Evolutionary conservation across 1,140 invertebrate species (phyloP), one percentile per base, ranked within the genome.

Genomic region (Apis florea): DNA sequence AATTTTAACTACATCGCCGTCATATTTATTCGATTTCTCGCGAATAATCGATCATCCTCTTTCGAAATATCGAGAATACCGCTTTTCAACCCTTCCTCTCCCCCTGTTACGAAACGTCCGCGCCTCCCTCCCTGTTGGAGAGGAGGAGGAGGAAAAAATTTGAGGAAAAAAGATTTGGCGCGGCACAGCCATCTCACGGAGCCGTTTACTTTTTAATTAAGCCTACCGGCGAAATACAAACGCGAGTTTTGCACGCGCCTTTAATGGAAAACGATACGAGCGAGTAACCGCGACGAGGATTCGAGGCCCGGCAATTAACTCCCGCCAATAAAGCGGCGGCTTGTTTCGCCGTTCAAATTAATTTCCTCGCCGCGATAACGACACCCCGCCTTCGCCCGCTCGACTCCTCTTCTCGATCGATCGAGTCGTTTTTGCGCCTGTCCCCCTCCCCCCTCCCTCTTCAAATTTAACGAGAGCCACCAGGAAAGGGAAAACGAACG

Each of bases 331-430:
- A 85, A 85, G 75, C 76, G 73, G 73, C 73, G 64, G 59, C 78
- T 85, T 77, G 68, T 85, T 77, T 85, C 72, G 80, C n/a, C 69
- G 58, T n/a, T 74, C 71, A 70, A 86, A 86, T 86, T 85, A 85
- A 86, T 86, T 86, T 85, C 68, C 72, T 76, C 63, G 61, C 26
- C 58, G 85, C 76, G 80, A 83, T 86, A 86, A 86, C 85, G 76
- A 85, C 75, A 76, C 19, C 72, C 24, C 51, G 58, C 71, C 53
- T 59, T 76, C 69, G 83, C 74, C 79, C 59, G 61, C 10, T 72
- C 24, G 49, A 49, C 0, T 15, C 64, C 0, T 15, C 64, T 31
- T 58, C 11, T 75, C 67, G 84, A 83, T 83, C 84, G 85, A 87
- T 87, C 54, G 21, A 49, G 68, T 68, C 49, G 59, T 51, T 68